Percentiles rank a stretch among this genome's conserved stretches.
These are phyloP conservation scores for Eospalax fontanierii DNA, from an alignment of 2,797 vertebrate species.

Conservation along the genomic window DNA sequence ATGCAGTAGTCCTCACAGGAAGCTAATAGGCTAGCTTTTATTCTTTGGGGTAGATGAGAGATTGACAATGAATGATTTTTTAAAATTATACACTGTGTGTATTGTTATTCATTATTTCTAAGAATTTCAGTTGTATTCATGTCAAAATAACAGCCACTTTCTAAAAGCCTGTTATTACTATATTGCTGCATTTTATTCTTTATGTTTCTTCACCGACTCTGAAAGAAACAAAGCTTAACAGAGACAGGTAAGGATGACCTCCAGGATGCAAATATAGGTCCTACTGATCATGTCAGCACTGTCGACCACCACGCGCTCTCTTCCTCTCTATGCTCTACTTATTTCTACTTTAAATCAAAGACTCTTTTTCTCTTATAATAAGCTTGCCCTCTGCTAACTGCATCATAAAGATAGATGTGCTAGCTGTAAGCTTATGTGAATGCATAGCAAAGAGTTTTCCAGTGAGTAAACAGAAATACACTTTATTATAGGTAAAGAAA, in stretches of 20 bases:
- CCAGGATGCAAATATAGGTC: background rate
- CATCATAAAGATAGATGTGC: background rate
- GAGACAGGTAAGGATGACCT: background rate
- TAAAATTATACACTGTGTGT: background rate
- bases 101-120: background rate
- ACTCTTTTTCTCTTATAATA: background rate
- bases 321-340: background rate
- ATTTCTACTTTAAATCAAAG: slow-evolving; percentile 11
- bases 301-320: background rate
- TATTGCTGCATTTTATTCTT: background rate
- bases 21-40: background rate
- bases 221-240: background rate
- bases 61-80: background rate
- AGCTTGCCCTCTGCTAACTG: background rate
- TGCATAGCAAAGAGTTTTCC: background rate
- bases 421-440: background rate
- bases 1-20: background rate
- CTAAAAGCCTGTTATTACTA: background rate
- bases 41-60: background rate
- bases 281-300: background rate
- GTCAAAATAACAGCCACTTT: slow-evolving; percentile 2
- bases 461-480: background rate
- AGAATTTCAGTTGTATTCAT: background rate
- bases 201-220: background rate
- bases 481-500: background rate